These are phyloP conservation scores for Spodoptera littoralis DNA, from an alignment of 2,888 invertebrate genomes.

Conservation along the genomic window DNA sequence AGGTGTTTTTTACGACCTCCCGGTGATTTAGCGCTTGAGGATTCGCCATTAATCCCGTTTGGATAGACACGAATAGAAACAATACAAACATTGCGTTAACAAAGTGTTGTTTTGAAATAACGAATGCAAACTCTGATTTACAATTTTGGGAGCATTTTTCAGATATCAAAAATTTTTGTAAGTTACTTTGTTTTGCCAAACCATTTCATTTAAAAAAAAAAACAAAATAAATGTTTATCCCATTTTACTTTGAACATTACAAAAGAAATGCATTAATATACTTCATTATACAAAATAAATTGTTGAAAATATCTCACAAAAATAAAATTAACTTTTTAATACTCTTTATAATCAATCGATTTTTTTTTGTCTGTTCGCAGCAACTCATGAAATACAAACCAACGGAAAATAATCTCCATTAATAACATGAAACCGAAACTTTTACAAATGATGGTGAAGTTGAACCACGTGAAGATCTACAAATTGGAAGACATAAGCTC, in stretches of 20 bases:
- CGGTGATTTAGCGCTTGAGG: constrained; percentile 83
- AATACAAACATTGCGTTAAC: constrained; percentile 77
- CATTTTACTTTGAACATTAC: too few species aligned
- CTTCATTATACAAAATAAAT: too few species aligned
- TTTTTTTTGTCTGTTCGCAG: not conserved
- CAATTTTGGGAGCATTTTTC: constrained; percentile 32
- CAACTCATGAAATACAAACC: constrained; percentile 6
- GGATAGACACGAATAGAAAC: constrained; percentile 79
- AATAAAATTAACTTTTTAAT: too few species aligned
- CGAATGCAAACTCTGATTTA: constrained; percentile 57
- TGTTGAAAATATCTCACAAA: too few species aligned
- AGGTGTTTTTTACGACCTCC: constrained; percentile 86
- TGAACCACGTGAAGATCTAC: constrained; percentile 41
- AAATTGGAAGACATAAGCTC: constrained; percentile 55
- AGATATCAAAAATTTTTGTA: constrained; percentile 28
- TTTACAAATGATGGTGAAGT: constrained; percentile 42
- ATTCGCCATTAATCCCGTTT: constrained; percentile 86
- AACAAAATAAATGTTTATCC: too few species aligned
- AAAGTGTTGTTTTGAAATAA: constrained; percentile 56
- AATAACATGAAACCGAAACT: constrained; percentile 39
- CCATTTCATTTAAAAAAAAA: too few species aligned
- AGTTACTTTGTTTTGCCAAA: constrained; percentile 4
- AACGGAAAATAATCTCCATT: constrained; percentile 30
- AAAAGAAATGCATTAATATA: too few species aligned
- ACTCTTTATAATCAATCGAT: too few species aligned